Evolutionary conservation across 1,140 invertebrate species (phyloP).

Genomic region (Antheraea pernyi): DNA sequence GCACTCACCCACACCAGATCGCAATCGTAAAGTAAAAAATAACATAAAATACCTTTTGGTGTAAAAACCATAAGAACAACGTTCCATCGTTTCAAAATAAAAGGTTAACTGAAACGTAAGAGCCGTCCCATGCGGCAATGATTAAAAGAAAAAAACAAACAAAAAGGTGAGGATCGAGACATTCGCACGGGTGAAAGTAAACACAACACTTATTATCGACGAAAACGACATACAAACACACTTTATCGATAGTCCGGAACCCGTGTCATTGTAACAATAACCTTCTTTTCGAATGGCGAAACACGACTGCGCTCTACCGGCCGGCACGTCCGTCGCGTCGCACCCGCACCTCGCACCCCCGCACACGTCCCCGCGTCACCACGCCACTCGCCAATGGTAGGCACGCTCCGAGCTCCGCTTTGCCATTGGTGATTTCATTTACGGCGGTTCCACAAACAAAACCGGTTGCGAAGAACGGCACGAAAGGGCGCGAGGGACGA

Average conservation of each 20-base stretch:
- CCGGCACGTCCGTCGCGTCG: conserved; percentile 43
- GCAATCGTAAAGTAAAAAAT: conserved; percentile 74
- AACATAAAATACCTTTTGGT: conserved; percentile 79
- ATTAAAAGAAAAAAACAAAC: conserved; percentile 75
- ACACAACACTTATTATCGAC: conserved; percentile 78
- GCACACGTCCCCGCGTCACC: conserved; percentile 43
- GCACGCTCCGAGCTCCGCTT: conserved; percentile 44
- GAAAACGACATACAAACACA: conserved; percentile 79
- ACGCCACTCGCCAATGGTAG: conserved; percentile 66
- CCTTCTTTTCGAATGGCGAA: conserved; percentile 72
- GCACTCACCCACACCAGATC: conserved; percentile 65
- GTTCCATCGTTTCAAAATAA: conserved; percentile 79
- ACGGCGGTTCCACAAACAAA: conserved; percentile 74
- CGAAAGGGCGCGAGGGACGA: conserved; percentile 73
- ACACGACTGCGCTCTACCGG: conserved; percentile 60
- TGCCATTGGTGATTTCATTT: conserved; percentile 60
- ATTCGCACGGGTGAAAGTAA: conserved; percentile 78
- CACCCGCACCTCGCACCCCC: conserved; percentile 54
- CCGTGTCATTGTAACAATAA: conserved; percentile 72
- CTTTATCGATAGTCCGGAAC: conserved; percentile 75
- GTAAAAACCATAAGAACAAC: conserved; percentile 79
- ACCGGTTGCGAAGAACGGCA: conserved; percentile 71
- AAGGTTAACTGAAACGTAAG: conserved; percentile 75
- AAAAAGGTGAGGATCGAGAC: conserved; percentile 75
- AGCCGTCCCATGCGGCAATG: conserved; percentile 74